phyloP scores from a whole-genome alignment of 2,888 invertebrate species.

The Volucella bombylans region DNA sequence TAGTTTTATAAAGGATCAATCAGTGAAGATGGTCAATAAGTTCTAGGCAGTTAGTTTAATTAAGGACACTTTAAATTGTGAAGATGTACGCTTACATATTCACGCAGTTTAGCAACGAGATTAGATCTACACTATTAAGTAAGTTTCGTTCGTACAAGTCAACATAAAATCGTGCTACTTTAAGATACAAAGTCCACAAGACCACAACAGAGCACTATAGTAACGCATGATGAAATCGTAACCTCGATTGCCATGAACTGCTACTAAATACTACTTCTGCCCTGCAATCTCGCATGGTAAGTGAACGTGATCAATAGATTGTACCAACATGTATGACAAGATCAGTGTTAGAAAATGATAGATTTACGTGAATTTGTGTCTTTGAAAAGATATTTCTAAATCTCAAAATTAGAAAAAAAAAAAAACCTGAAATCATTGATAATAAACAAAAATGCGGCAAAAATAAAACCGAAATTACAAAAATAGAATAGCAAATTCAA shows the following conservation, averaged over 20 bases:
- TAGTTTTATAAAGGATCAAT: too few species aligned
- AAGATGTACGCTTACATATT: too few species aligned
- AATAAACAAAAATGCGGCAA: slow-evolving; percentile 16
- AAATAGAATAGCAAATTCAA: slow-evolving; percentile 17
- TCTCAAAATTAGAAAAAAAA: background rate
- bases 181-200: slow-evolving; percentile 18
- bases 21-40: too few species aligned
- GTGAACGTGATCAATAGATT: slow-evolving; percentile 27
- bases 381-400: background rate
- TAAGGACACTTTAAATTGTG: too few species aligned
- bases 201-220: background rate
- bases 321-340: slow-evolving; percentile 21
- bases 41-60: too few species aligned
- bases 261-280: background rate
- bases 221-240: slow-evolving; percentile 36
- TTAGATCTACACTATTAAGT: too few species aligned
- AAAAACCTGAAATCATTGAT: background rate
- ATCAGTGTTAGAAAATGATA: slow-evolving; percentile 22
- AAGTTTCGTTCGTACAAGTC: background rate
- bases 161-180: background rate
- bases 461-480: slow-evolving; percentile 33
- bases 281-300: slow-evolving; percentile 29
- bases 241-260: slow-evolving; percentile 19
- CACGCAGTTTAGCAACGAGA: too few species aligned
- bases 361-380: background rate